phyloP scores from a whole-genome alignment of 2,888 invertebrate species.

The Ryuthela nishihirai region DNA sequence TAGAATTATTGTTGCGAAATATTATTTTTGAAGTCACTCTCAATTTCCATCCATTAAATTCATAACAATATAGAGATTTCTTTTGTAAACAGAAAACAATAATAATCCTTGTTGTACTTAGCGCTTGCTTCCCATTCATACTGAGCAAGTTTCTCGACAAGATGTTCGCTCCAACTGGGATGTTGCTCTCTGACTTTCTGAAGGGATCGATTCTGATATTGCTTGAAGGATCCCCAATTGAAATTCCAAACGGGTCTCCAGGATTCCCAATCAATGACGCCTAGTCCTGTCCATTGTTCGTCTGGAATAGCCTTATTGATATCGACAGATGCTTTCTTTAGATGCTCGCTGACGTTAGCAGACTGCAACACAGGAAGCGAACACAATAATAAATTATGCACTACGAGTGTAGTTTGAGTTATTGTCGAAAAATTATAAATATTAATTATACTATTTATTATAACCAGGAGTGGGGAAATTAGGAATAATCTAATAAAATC shows the following conservation, averaged over 20 bases:
- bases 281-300: slow-evolving; percentile 59
- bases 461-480: no score
- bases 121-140: neutral
- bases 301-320: slow-evolving; percentile 60
- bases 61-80: neutral
- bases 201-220: slow-evolving; percentile 65
- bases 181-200: slow-evolving; percentile 61
- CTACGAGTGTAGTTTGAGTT: no score
- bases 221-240: slow-evolving; percentile 57
- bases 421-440: no score
- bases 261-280: slow-evolving; percentile 76
- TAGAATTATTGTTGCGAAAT: no score
- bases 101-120: neutral
- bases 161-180: slow-evolving; percentile 50
- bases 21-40: no score
- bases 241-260: slow-evolving; percentile 70
- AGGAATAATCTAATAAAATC: no score
- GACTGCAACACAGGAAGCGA: no score
- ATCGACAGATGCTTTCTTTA: slow-evolving; percentile 58
- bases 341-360: slow-evolving; percentile 63
- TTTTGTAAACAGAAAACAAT: neutral
- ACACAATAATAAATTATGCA: no score
- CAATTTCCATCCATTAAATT: no score
- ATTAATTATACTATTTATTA: no score
- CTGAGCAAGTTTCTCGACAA: neutral